phyloP scores from a whole-genome alignment of 2,888 invertebrate genomes.

The Pyrgus malvae region DNA sequence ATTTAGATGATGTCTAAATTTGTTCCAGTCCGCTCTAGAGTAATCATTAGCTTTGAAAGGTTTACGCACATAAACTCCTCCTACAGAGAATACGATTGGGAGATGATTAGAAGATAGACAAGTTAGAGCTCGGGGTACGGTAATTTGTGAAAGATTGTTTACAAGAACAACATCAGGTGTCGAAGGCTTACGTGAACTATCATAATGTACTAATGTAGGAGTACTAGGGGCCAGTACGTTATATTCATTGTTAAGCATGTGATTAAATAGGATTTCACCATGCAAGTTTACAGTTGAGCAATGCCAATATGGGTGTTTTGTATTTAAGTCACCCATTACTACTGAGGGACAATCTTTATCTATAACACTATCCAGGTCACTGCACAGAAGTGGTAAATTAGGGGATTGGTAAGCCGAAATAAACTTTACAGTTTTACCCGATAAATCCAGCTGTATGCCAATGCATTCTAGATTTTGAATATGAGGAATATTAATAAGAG shows the following conservation, averaged over 20 bases:
- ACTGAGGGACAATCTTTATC: neutral
- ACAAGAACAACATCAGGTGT: conserved; percentile 11
- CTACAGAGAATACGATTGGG: conserved; percentile 15
- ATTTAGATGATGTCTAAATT: neutral
- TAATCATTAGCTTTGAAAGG: neutral
- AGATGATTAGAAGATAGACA: conserved; percentile 32
- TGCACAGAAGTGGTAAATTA: neutral
- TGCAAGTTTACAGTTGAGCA: conserved; percentile 2
- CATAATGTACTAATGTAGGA: conserved; percentile 18
- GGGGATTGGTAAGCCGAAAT: conserved; percentile 32
- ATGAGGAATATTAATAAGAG: neutral
- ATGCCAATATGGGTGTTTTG: conserved; percentile 19
- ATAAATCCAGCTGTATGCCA: neutral
- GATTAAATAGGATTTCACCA: conserved; percentile 7
- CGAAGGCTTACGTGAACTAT: neutral
- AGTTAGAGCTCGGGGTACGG: neutral
- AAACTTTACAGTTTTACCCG: neutral
- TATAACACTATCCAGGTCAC: conserved; percentile 8
- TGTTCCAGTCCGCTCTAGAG: neutral
- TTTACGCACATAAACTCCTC: neutral
- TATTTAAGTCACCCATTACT: conserved; percentile 22
- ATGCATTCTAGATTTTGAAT: conserved; percentile 1
- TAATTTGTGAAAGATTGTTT: neutral
- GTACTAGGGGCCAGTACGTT: conserved; percentile 1
- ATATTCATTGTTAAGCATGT: conserved; percentile 16